Evolutionary conservation across 1,140 invertebrate genomes (phyloP), one percentile per base, ranked within the genome.

Genomic region (Drosophila cardini): DNA sequence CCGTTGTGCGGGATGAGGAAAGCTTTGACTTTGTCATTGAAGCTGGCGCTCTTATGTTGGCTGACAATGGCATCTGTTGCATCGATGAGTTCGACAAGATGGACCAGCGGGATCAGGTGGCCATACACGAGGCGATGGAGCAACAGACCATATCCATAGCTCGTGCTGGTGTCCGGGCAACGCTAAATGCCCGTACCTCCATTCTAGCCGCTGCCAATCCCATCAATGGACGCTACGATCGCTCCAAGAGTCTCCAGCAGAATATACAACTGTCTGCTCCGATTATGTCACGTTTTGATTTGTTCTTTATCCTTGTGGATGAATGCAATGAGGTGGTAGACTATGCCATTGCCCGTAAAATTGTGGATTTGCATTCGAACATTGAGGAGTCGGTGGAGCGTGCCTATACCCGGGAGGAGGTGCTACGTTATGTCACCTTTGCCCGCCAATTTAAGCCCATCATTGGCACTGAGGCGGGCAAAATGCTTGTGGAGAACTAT

Each of bases 61-160:
- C 99, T 0, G 99, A 99, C 92, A 99, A 99, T 93, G 99, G 99
- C 11, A 97, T 99, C 30, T 99, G 99, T 92, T 99, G 99, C 92
- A 99, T 99, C 80, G 99, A 99, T 92, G 99, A 99, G 93, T 99
- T 99, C 93, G 99, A 99, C 91, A 99, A 99, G 94, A 99, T 99
- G 99, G 99, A 99, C 92, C 94, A 94, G 1, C 95, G 95, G 67
- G 99, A 99, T 94, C 98, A 99, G 93, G 98, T 99, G 5, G 99
- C 99, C 26, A 99, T 99, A 90, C 99, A 99, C 93, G 99, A 99
- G 94, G 99, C 99, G 50, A 99, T 99, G 99, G 99, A 99, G 94
- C 99, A 99, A 91, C 99, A 99, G 93, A 99, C 99, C 0, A 99
- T 99, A 90, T 99, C 98, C 1, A 95, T 99, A 57, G 98, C 99